Conservation (phyloP, 1,140 invertebrate species). For the Drosophila ananassae region DNA sequence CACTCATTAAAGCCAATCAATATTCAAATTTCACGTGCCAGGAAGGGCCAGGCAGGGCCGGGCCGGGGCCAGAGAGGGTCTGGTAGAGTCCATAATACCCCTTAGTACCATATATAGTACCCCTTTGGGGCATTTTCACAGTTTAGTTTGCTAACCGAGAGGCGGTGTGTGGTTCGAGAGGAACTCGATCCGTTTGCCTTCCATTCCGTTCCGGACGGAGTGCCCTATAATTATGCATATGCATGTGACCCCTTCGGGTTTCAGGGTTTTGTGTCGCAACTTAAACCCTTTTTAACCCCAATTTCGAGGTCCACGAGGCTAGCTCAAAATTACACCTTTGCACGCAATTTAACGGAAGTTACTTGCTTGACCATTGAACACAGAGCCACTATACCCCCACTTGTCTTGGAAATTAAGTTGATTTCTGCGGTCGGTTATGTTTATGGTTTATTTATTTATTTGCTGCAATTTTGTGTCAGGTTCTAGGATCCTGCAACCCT, state of each 20-base stretch:
- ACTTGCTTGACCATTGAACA: constrained; percentile 16
- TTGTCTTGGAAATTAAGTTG: constrained; percentile 48
- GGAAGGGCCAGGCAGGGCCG: not conserved
- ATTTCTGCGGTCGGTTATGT: constrained; percentile 74
- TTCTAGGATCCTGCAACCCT: constrained; percentile 20
- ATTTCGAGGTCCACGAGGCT: constrained; percentile 20
- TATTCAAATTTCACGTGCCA: constrained; percentile 70
- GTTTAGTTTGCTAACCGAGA: constrained; percentile 71
- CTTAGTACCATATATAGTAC: not conserved
- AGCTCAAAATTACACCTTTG: constrained; percentile 67
- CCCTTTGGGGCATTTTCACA: constrained; percentile 68
- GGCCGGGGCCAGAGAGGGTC: too few relatives aligned
- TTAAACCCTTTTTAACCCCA: constrained; percentile 81
- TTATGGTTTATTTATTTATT: constrained; percentile 79
- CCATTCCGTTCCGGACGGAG: constrained; percentile 59
- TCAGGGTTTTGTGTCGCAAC: constrained; percentile 49
- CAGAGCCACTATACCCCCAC: not conserved
- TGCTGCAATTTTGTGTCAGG: constrained; percentile 71
- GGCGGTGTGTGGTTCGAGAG: not conserved
- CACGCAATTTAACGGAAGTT: constrained; percentile 77
- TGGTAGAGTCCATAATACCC: not conserved
- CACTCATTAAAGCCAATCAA: constrained; percentile 79
- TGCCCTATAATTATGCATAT: constrained; percentile 76
- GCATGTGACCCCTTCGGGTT: constrained; percentile 53
- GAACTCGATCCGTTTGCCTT: constrained; percentile 16